Percentiles rank a stretch among this genome's conserved stretches.
These are phyloP conservation scores for Pyralis farinalis DNA, from an alignment of 2,888 invertebrate genomes.

Conservation along the genomic window DNA sequence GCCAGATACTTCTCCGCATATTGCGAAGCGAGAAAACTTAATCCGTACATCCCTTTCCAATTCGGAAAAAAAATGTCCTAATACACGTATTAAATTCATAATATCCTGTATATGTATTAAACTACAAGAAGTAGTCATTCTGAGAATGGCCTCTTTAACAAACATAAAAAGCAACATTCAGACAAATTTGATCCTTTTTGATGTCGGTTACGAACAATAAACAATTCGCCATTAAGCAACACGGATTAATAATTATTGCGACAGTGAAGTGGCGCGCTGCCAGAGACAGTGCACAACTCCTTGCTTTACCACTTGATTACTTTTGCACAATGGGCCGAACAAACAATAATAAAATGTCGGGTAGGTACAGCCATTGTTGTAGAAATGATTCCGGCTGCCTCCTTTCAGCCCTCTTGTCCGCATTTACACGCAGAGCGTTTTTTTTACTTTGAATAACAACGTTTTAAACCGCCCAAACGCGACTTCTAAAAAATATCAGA, in stretches of 20 bases:
- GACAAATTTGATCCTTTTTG: too few species aligned
- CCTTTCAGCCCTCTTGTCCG: constrained; percentile 16
- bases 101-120: too few species aligned
- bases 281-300: constrained; percentile 41
- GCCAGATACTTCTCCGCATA: too few species aligned
- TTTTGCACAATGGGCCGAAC: constrained; percentile 45
- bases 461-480: constrained; percentile 20
- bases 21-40: too few species aligned
- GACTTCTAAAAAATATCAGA: background rate
- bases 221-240: constrained; percentile 20
- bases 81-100: too few species aligned
- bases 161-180: constrained; percentile 21
- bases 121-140: background rate
- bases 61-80: too few species aligned
- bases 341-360: constrained; percentile 52
- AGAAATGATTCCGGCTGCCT: constrained; percentile 30
- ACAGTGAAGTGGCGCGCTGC: constrained; percentile 22
- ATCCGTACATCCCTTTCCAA: too few species aligned
- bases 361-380: constrained; percentile 31
- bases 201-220: too few species aligned
- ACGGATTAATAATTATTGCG: constrained; percentile 17
- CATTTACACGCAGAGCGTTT: constrained; percentile 21
- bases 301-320: constrained; percentile 55
- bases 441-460: constrained; percentile 25
- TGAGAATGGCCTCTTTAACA: constrained; percentile 8